Evolutionary conservation across 2,888 invertebrate genomes (phyloP).

Genomic region (Kryphioiulus occultus): DNA sequence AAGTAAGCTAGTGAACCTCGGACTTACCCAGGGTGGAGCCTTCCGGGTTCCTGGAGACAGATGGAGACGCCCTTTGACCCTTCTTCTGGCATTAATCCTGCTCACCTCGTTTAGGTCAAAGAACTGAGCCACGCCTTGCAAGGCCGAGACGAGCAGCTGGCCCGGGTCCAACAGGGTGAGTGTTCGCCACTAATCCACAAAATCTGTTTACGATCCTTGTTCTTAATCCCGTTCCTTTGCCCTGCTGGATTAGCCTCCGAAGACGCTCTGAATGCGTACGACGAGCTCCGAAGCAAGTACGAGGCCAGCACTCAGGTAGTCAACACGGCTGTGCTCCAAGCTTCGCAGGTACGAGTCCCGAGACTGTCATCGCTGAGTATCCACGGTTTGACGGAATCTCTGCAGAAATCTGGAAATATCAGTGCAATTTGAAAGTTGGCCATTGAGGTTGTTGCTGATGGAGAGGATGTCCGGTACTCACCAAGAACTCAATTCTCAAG

Average conservation of each 20-base stretch:
- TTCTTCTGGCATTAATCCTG: no score
- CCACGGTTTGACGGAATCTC: neutral
- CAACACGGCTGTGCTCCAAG: slow-evolving; percentile 35
- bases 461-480: no score
- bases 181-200: neutral
- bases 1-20: no score
- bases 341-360: slow-evolving; percentile 39
- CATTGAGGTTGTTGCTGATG: no score
- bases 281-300: slow-evolving; percentile 31
- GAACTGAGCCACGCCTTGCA: neutral
- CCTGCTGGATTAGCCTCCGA: neutral
- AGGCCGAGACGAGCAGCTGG: neutral
- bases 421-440: no score
- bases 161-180: neutral
- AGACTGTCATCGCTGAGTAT: neutral
- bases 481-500: no score
- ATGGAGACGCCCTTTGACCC: no score
- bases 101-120: neutral
- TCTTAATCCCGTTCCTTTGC: neutral
- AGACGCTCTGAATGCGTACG: neutral
- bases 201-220: neutral
- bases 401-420: neutral
- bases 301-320: slow-evolving; percentile 27
- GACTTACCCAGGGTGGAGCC: no score
- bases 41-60: no score